Percentiles rank a stretch among this genome's conserved stretches.
phyloP scores from a whole-genome alignment of 2,888 invertebrate genomes.

The Noctua pronuba region DNA sequence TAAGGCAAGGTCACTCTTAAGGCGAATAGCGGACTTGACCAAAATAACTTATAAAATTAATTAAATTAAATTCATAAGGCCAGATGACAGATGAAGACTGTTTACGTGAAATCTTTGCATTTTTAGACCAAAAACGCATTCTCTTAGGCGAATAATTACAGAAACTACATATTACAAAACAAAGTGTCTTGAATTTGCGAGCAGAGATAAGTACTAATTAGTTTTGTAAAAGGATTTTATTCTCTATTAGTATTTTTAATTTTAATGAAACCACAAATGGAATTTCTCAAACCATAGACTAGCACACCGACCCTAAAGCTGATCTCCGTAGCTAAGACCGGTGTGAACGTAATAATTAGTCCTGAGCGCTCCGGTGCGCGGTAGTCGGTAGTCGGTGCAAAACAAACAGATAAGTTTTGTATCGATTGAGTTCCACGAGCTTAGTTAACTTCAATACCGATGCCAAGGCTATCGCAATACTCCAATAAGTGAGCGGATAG shows the following conservation, averaged over 20 bases:
- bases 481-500: slow-evolving; percentile 4
- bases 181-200: not conserved
- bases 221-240: not conserved
- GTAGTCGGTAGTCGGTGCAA: not conserved
- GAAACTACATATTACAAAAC: not conserved
- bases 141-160: not conserved
- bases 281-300: not conserved
- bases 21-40: slow-evolving; percentile 22
- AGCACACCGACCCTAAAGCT: not conserved
- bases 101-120: not conserved
- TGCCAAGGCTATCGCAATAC: not conserved
- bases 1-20: slow-evolving; percentile 5
- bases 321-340: not conserved
- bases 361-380: not conserved
- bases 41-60: not conserved
- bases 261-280: not conserved
- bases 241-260: too few species aligned
- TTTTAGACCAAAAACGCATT: too few species aligned
- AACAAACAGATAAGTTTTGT: slow-evolving; percentile 26
- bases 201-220: not conserved
- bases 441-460: slow-evolving; percentile 8
- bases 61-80: not conserved
- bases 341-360: slow-evolving; percentile 15
- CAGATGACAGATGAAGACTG: not conserved
- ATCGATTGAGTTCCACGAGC: slow-evolving; percentile 23